Conservation (phyloP, 2,797 vertebrate genomes). For the Poecile montanus region DNA sequence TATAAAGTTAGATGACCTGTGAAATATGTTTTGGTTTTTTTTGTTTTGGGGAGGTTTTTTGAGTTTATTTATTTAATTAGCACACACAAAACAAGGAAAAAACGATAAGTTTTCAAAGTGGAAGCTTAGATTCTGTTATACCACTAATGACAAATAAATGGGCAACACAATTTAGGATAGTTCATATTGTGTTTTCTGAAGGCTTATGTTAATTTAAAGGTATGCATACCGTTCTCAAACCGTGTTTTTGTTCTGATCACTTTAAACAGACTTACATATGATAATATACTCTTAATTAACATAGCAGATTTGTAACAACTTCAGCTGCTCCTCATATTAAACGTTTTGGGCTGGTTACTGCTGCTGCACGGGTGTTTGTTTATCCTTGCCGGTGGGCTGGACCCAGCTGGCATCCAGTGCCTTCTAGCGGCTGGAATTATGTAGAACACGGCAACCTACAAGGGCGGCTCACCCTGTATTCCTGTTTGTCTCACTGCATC, state of each 20-base stretch:
- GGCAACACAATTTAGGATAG: not conserved
- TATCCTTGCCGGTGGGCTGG: accelerated
- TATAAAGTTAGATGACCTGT: not conserved
- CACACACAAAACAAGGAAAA: not conserved
- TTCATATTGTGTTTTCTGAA: not conserved
- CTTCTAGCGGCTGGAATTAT: not conserved
- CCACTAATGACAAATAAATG: not conserved
- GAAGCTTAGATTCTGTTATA: not conserved
- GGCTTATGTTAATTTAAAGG: not conserved
- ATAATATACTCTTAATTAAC: not conserved
- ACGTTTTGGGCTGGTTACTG: not conserved
- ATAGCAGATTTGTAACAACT: not conserved
- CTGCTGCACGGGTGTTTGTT: not conserved
- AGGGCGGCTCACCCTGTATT: not conserved
- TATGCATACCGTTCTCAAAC: not conserved
- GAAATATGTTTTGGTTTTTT: not conserved
- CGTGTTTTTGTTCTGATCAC: not conserved
- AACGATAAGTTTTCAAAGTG: not conserved
- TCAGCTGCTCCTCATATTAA: not conserved
- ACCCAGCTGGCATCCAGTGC: not conserved
- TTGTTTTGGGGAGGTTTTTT: not conserved
- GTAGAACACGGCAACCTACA: not conserved
- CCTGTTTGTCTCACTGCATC: not conserved
- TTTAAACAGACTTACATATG: not conserved
- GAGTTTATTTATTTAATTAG: not conserved